Evolutionary conservation across 2,888 invertebrate genomes (phyloP).

Genomic region (Leucophora obtusa): DNA sequence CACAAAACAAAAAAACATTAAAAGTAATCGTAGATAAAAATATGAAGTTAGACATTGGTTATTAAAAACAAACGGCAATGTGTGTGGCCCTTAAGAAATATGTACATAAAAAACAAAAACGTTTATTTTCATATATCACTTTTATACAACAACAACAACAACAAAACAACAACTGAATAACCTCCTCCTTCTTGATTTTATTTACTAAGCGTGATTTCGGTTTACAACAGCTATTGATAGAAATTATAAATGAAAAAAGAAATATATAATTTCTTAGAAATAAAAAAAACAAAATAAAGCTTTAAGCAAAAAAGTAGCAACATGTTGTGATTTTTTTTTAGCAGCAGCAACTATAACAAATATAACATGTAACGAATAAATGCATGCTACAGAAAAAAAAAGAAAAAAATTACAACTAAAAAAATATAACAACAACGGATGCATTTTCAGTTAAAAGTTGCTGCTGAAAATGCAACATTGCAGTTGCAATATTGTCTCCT

Average conservation of each 20-base stretch:
- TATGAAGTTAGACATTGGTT: constrained; percentile 22
- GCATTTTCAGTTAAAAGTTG: constrained; percentile 36
- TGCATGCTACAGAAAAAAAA: constrained; percentile 27
- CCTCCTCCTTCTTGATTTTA: constrained; percentile 37
- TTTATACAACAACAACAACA: constrained; percentile 9
- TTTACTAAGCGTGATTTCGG: constrained; percentile 57
- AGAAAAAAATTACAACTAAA: constrained; percentile 12
- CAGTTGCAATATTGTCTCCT: constrained; percentile 24
- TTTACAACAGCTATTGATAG: constrained; percentile 55
- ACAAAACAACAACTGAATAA: constrained; percentile 9
- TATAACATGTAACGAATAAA: constrained; percentile 24
- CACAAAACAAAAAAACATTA: constrained; percentile 9
- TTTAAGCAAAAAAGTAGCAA: constrained; percentile 54
- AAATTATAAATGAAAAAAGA: constrained; percentile 25
- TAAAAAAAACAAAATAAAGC: constrained; percentile 32
- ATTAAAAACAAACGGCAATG: constrained; percentile 24
- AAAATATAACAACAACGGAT: constrained; percentile 45
- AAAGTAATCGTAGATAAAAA: constrained; percentile 37
- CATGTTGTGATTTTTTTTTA: constrained; percentile 47
- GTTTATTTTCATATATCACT: constrained; percentile 50
- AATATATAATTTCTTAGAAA: constrained; percentile 53
- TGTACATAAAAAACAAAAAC: constrained; percentile 34
- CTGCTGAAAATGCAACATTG: background rate
- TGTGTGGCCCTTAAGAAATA: constrained; percentile 62
- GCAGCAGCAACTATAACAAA: constrained; percentile 27